Evolutionary conservation across 30 jellyfish, hydroid and myxozoan species (phyloP).

Genomic region (Rhopilema esculentum): DNA sequence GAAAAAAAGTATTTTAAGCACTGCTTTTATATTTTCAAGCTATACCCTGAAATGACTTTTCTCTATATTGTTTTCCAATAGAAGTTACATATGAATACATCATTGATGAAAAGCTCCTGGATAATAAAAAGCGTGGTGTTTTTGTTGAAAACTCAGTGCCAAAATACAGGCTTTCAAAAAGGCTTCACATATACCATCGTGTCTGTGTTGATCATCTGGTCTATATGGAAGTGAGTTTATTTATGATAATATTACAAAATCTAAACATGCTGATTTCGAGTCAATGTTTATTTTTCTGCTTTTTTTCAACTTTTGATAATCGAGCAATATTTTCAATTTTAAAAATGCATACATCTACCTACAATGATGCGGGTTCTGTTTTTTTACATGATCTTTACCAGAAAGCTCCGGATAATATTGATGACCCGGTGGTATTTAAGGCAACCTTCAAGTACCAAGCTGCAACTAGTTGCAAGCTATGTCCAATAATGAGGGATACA

Average conservation of each 20-base stretch:
- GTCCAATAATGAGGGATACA: constrained; percentile 57
- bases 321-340: too few relatives aligned
- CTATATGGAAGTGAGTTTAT: constrained; percentile 20
- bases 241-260: not conserved
- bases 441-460: constrained; percentile 33
- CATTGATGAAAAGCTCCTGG: constrained; percentile 24
- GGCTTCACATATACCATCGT: not conserved
- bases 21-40: too few relatives aligned
- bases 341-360: too few relatives aligned
- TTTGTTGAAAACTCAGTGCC: not conserved
- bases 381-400: too few relatives aligned
- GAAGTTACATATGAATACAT: constrained; percentile 8
- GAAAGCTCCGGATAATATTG: constrained; percentile 46
- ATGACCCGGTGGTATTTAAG: constrained; percentile 33
- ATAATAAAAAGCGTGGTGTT: constrained; percentile 28
- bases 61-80: not conserved
- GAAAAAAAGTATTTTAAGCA: too few relatives aligned
- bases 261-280: too few relatives aligned
- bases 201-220: constrained; percentile 12
- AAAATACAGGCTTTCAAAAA: not conserved
- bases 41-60: not conserved
- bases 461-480: constrained; percentile 12
- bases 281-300: too few relatives aligned
- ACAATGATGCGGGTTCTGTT: too few relatives aligned
- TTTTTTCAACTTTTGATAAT: too few relatives aligned